Evolutionary conservation across 2,797 vertebrate species (phyloP).

Genomic region (Coranthus polyacanthus): DNA sequence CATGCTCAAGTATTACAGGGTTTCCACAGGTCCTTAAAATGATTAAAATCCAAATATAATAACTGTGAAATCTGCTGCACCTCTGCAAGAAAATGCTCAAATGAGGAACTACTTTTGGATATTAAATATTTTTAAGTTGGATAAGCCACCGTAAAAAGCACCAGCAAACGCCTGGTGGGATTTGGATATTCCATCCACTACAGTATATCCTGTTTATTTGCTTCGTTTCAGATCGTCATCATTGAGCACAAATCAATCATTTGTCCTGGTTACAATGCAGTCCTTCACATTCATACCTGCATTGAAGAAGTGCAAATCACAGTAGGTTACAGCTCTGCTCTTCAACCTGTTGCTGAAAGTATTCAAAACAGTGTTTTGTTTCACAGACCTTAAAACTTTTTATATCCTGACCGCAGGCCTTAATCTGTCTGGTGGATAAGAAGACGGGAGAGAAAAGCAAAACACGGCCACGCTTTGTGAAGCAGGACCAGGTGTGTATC

Average conservation of each 20-base stretch:
- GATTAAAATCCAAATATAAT: too few relatives aligned
- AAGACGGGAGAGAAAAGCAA: constrained; percentile 99
- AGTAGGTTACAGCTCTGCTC: constrained; percentile 81
- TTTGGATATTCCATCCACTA: too few relatives aligned
- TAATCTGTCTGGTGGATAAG: constrained; percentile 99
- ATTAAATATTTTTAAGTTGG: too few relatives aligned
- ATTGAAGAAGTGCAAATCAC: constrained; percentile 99
- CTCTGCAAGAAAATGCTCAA: too few relatives aligned
- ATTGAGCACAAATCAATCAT: constrained; percentile 99
- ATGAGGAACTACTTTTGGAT: too few relatives aligned
- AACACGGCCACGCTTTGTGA: constrained; percentile 97
- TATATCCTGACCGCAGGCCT: constrained; percentile 85
- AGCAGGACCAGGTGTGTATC: constrained; percentile 99
- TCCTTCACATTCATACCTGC: constrained; percentile 99
- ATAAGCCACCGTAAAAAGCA: too few relatives aligned
- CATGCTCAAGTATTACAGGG: background rate
- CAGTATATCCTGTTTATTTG: too few relatives aligned
- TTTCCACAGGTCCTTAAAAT: too few relatives aligned
- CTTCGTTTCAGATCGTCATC: constrained; percentile 93
- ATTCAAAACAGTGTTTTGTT: too few relatives aligned
- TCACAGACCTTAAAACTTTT: too few relatives aligned
- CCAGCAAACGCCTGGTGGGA: too few relatives aligned
- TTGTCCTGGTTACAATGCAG: constrained; percentile 98
- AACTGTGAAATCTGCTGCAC: too few relatives aligned
- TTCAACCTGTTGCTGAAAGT: background rate